Conservation (phyloP, 2,888 invertebrate species). For the Tipula confusa region DNA sequence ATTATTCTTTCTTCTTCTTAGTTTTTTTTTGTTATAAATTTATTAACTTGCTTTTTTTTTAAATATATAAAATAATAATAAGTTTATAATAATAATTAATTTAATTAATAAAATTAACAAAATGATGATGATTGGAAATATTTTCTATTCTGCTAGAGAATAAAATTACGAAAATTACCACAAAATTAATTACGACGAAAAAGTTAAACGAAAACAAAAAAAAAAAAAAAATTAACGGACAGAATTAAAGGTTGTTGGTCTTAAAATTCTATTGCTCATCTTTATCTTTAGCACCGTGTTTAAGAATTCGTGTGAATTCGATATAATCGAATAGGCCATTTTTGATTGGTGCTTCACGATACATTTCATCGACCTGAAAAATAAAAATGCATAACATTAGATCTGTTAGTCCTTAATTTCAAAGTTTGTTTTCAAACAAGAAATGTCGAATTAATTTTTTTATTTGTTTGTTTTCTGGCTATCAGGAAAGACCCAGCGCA, state of each 20-base stretch:
- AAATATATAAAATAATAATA: constrained; percentile 3
- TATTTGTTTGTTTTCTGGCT: too few species aligned
- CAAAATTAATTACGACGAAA: neutral
- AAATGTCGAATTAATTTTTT: too few species aligned
- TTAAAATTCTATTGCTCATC: constrained; percentile 75
- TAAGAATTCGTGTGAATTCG: constrained; percentile 97
- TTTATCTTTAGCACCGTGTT: constrained; percentile 98
- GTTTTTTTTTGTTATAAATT: constrained; percentile 15
- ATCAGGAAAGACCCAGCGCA: too few species aligned
- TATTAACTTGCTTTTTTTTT: neutral
- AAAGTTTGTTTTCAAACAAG: too few species aligned
- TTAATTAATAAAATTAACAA: constrained; percentile 25
- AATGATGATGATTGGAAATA: neutral
- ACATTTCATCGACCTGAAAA: constrained; percentile 87
- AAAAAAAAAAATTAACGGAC: neutral
- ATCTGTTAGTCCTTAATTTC: too few species aligned
- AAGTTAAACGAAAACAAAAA: neutral
- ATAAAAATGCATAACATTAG: neutral
- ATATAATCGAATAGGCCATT: constrained; percentile 90
- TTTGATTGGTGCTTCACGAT: constrained; percentile 96
- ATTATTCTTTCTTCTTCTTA: too few species aligned
- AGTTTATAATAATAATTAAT: neutral
- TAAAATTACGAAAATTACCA: neutral
- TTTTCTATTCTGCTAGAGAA: neutral
- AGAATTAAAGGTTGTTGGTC: neutral